Conservation (phyloP, 2,888 invertebrate genomes). For the Mimas tiliae region DNA sequence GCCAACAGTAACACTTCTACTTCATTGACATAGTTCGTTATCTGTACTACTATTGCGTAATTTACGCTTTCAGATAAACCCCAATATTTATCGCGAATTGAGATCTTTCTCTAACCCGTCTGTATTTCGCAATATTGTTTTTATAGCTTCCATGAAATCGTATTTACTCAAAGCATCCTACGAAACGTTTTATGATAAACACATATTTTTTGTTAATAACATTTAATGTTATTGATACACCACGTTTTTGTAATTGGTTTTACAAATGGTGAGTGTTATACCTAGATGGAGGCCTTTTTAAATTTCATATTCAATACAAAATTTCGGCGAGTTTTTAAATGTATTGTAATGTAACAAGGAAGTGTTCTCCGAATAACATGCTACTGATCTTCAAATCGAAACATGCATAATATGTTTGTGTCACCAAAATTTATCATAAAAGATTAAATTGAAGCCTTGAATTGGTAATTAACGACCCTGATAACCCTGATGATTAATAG, state of each 20-base stretch:
- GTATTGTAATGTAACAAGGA: constrained; percentile 34
- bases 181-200: constrained; percentile 27
- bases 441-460: constrained; percentile 47
- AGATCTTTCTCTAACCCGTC: constrained; percentile 26
- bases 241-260: constrained; percentile 28
- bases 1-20: constrained; percentile 52
- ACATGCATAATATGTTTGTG: constrained; percentile 42
- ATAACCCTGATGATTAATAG: constrained; percentile 40
- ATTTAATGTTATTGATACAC: constrained; percentile 27
- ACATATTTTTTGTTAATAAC: constrained; percentile 24
- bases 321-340: background rate
- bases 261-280: background rate
- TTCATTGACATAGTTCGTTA: constrained; percentile 69
- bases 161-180: constrained; percentile 25
- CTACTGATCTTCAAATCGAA: constrained; percentile 39
- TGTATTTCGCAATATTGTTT: constrained; percentile 29
- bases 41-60: constrained; percentile 57
- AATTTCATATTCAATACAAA: too few relatives aligned
- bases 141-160: constrained; percentile 30
- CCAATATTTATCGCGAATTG: constrained; percentile 33
- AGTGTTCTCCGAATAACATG: constrained; percentile 31
- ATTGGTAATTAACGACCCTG: constrained; percentile 43
- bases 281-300: too few relatives aligned
- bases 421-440: constrained; percentile 46
- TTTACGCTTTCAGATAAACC: constrained; percentile 39